These are phyloP conservation scores for Acrocephalus arundinaceus DNA, from an alignment of 2,113 vertebrate genomes.

Conservation along the genomic window DNA sequence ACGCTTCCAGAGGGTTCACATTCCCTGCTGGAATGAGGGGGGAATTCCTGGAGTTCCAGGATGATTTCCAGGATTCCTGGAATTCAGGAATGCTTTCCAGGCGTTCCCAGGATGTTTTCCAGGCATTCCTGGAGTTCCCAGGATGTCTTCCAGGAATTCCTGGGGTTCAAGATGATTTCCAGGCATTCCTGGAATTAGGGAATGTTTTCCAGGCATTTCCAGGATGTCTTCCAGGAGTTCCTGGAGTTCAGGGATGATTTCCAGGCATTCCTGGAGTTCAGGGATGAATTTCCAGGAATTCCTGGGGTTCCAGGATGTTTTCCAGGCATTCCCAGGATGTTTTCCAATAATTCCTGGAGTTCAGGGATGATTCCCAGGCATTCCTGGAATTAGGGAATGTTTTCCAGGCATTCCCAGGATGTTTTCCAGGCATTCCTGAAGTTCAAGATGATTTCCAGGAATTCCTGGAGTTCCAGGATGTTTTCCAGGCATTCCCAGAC, in stretches of 20 bases:
- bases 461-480: neutral
- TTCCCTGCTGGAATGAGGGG: accelerated
- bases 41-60: neutral
- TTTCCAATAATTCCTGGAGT: neutral
- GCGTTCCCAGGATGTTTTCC: no score
- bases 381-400: no score
- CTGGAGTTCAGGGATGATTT: no score
- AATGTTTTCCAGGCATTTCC: no score
- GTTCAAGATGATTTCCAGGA: neutral
- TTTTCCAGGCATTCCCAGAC: no score
- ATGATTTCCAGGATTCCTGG: neutral
- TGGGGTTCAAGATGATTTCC: neutral
- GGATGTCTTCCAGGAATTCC: neutral
- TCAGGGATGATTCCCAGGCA: neutral
- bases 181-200: no score
- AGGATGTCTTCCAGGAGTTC: neutral
- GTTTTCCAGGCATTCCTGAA: no score
- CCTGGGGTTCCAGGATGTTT: neutral
- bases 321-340: no score
- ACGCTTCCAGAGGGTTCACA: neutral
- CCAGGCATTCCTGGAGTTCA: no score
- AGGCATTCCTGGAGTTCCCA: neutral
- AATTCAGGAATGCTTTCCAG: no score
- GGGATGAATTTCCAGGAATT: neutral
- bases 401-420: no score